Evolutionary conservation across 2,113 vertebrate genomes (phyloP), one percentile per base, ranked within the genome.

Genomic region (Tenebrosternarchus preto): DNA sequence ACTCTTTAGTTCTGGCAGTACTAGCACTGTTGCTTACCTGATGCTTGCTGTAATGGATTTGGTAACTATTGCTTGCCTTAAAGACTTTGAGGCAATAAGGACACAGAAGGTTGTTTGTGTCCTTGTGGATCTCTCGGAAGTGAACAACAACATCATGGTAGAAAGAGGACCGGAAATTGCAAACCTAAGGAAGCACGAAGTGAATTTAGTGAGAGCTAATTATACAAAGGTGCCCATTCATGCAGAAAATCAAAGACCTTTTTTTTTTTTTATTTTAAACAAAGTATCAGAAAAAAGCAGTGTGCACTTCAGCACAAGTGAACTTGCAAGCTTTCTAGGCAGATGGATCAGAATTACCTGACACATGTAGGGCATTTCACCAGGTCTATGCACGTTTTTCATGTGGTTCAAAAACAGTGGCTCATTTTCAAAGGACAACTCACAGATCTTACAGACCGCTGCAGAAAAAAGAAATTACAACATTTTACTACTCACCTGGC

Each of bases 1-100:
- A 12, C 19, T 55, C 3, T 39, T 9, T 25, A 27, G 17, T 69
- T 46, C n/a, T 27, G 1, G 2, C 11, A 36, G n/a, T 7, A 27
- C 19, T 29, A 53, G 12, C 11, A 53, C 6, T 50, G 24, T 29
- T 68, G 4, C 11, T 56, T 92, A 99, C 97, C 96, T 96, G 96
- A 86, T 98, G 97, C 61, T 92, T 90, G 92, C 93, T 92, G 85
- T 94, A 93, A 86, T 98, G 97, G 78, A 96, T 93, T 57, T 98
- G 96, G 91, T 95, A 99, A 16, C 93, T 93, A 19, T 88, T 92
- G 83, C 89, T 92, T 0, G 92, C 95, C 79, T 92, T 92, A 67
- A 98, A 95, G 27, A 98, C 96, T 72, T 95, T 95, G 66, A 99
- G 91, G 78, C 97, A 99, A 83, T 95, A 98, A 0, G 92, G 94